A percentile compares a stretch with the other conserved stretches of the same genome.
phyloP scores from a whole-genome alignment of 1,140 invertebrate genomes.

The Pantala flavescens region DNA sequence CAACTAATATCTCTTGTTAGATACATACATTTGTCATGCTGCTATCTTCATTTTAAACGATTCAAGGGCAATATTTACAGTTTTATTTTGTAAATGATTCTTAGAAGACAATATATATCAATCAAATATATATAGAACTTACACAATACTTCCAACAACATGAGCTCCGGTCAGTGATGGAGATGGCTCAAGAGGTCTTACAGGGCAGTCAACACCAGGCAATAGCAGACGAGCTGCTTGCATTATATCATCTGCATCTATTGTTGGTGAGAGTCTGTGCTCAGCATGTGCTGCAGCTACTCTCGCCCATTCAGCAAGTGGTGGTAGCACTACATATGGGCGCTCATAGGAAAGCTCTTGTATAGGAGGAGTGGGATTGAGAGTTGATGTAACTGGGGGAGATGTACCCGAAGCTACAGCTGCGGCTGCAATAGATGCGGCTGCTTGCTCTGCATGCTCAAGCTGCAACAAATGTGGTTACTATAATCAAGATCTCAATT shows the following conservation, averaged over 20 bases:
- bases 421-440: conserved; percentile 13
- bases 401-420: background rate
- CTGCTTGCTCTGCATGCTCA: conserved; percentile 46
- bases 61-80: too few relatives aligned
- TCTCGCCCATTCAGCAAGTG: conserved; percentile 76
- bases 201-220: conserved; percentile 79
- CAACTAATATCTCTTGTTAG: too few relatives aligned
- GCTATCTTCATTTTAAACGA: too few relatives aligned
- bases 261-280: conserved; percentile 60
- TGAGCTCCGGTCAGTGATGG: background rate
- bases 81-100: too few relatives aligned
- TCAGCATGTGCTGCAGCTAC: conserved; percentile 72
- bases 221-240: conserved; percentile 74
- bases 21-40: too few relatives aligned
- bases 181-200: conserved; percentile 40
- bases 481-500: conserved; percentile 14
- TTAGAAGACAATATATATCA: too few relatives aligned
- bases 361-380: conserved; percentile 35
- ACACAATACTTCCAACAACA: too few relatives aligned
- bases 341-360: conserved; percentile 76
- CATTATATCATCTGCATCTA: conserved; percentile 79
- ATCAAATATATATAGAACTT: too few relatives aligned
- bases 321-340: conserved; percentile 75
- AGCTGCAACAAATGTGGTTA: conserved; percentile 34
- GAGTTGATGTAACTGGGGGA: background rate